Conservation (phyloP, 1,140 invertebrate species). For the Drosophila neocordata region DNA sequence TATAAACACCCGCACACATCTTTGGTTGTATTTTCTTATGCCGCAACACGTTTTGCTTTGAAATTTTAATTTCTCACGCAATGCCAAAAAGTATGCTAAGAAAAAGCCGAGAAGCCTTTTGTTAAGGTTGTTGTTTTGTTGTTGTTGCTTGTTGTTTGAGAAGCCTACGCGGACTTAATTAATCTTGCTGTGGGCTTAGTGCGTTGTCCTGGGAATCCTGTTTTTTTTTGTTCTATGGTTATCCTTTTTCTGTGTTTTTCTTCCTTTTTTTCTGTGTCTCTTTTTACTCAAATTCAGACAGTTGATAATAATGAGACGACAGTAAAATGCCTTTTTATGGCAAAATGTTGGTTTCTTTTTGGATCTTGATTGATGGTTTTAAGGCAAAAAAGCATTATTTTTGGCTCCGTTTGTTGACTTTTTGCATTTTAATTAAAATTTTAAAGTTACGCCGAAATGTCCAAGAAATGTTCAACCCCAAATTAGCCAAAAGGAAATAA, state of each 20-base stretch:
- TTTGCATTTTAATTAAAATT: conserved; percentile 36
- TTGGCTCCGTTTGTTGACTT: conserved; percentile 35
- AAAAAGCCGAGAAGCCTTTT: conserved; percentile 20
- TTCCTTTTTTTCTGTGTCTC: conserved; percentile 7
- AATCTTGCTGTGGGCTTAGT: conserved; percentile 74
- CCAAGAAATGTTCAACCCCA: background rate
- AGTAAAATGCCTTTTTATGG: conserved; percentile 23
- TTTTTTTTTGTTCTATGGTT: conserved; percentile 24
- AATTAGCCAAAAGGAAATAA: background rate
- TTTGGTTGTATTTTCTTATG: conserved; percentile 37
- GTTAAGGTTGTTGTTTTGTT: conserved; percentile 9
- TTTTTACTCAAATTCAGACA: conserved; percentile 7
- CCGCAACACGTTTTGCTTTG: conserved; percentile 62
- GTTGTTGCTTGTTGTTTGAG: conserved; percentile 24
- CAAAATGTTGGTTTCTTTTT: conserved; percentile 5
- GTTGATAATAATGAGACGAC: conserved; percentile 42
- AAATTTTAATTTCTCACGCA: conserved; percentile 79
- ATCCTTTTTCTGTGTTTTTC: conserved; percentile 2
- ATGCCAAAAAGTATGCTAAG: conserved; percentile 64
- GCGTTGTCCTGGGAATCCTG: conserved; percentile 59
- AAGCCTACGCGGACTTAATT: conserved; percentile 70
- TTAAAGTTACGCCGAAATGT: background rate
- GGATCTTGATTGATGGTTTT: conserved; percentile 40
- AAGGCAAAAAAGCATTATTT: background rate
- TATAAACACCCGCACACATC: background rate